These are phyloP conservation scores for Antedon mediterranea DNA, from an alignment of 53 echinoderm and acorn worm genomes.

Conservation along the genomic window DNA sequence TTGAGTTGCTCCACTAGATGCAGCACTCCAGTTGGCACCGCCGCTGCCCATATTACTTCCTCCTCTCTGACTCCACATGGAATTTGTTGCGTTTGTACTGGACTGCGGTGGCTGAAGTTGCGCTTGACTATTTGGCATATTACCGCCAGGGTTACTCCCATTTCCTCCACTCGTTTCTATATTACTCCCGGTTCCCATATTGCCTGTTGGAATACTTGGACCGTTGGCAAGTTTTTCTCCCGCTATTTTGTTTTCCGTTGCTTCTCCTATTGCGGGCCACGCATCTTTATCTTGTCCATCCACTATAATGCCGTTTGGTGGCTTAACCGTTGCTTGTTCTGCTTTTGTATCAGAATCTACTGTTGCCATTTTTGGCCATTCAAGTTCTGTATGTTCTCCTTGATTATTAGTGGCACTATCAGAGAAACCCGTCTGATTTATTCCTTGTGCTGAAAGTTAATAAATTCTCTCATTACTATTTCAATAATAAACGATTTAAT, in stretches of 20 bases:
- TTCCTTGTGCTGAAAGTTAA: neutral
- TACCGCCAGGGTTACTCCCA: conserved; percentile 11
- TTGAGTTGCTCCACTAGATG: neutral
- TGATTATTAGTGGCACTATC: neutral
- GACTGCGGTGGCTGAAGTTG: conserved; percentile 3
- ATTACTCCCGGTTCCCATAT: conserved; percentile 17
- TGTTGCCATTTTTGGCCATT: neutral
- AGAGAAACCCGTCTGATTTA: neutral
- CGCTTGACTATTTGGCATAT: conserved; percentile 5
- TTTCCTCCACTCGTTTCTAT: neutral
- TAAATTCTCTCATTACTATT: no score
- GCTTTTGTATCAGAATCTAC: neutral
- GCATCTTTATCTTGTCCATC: conserved; percentile 52
- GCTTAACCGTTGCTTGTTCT: neutral
- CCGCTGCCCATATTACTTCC: neutral
- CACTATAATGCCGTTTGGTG: conserved; percentile 29
- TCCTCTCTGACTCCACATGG: conserved; percentile 22
- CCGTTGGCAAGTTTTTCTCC: conserved; percentile 20
- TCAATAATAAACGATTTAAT: no score
- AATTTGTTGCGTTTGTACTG: conserved; percentile 22
- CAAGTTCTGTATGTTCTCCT: neutral
- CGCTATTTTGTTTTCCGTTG: conserved; percentile 10
- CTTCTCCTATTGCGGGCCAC: conserved; percentile 40
- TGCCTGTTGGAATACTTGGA: conserved; percentile 1
- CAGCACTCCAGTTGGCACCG: neutral